Evolutionary conservation across 2,888 invertebrate species (phyloP).

Genomic region (Chloroclystis v-ata): DNA sequence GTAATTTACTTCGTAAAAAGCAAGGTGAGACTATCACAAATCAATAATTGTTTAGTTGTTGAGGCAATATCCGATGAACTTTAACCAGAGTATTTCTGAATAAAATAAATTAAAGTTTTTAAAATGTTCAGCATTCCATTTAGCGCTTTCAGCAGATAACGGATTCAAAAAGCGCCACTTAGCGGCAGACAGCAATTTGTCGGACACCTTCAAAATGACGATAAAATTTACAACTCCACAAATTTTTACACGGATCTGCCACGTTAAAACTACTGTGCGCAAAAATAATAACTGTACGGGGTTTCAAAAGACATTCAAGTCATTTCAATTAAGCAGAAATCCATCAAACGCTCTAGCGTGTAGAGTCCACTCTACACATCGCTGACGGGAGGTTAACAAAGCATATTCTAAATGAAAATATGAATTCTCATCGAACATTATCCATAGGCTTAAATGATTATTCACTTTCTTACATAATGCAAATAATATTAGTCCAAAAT

Average conservation of each 20-base stretch:
- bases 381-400: too few species aligned
- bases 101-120: not conserved
- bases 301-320: not conserved
- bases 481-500: too few species aligned
- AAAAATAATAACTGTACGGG: not conserved
- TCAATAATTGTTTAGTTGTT: too few species aligned
- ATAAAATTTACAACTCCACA: slow-evolving; percentile 6
- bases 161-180: slow-evolving; percentile 10
- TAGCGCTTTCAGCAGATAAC: not conserved
- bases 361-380: too few species aligned
- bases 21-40: too few species aligned
- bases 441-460: too few species aligned
- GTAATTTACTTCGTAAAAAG: too few species aligned
- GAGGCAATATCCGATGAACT: too few species aligned
- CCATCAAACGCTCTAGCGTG: not conserved
- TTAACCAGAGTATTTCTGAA: too few species aligned
- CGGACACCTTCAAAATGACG: slow-evolving; percentile 8
- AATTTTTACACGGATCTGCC: not conserved
- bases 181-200: slow-evolving; percentile 11
- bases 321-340: slow-evolving; percentile 1
- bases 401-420: too few species aligned
- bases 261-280: not conserved
- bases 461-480: too few species aligned
- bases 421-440: too few species aligned
- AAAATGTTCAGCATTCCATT: slow-evolving; percentile 1